phyloP scores from a whole-genome alignment of 53 echinoderm and acorn worm species.

The Mesocentrotus franciscanus region DNA sequence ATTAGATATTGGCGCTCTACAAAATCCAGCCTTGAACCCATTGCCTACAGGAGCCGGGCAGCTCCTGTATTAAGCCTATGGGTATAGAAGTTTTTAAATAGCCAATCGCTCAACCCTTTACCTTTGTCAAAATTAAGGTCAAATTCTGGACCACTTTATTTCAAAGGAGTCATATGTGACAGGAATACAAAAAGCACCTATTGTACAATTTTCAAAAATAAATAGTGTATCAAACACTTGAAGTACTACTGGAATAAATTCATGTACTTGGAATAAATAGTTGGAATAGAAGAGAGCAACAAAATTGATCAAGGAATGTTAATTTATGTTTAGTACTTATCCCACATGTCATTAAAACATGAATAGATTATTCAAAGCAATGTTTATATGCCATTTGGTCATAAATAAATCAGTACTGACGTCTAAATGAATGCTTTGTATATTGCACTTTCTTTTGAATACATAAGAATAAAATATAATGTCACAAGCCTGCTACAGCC shows the following conservation, averaged over 20 bases:
- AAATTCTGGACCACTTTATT: no score
- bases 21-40: no score
- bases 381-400: neutral
- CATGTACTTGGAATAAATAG: neutral
- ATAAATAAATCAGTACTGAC: conserved; percentile 12
- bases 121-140: no score
- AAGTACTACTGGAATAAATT: neutral
- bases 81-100: no score
- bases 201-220: neutral
- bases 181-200: neutral
- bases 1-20: no score
- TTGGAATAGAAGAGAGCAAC: neutral
- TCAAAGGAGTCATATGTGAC: no score
- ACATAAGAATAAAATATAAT: no score
- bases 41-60: no score
- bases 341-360: neutral
- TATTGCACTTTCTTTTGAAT: conserved; percentile 25
- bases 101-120: no score
- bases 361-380: neutral
- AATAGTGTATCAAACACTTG: neutral
- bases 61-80: no score
- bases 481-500: no score
- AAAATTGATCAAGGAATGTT: neutral
- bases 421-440: neutral
- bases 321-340: neutral